Percentiles rank a stretch among this genome's conserved stretches.
These are phyloP conservation scores for Orientallactaga bullata DNA, from an alignment of 2,113 vertebrate genomes.

Conservation along the genomic window DNA sequence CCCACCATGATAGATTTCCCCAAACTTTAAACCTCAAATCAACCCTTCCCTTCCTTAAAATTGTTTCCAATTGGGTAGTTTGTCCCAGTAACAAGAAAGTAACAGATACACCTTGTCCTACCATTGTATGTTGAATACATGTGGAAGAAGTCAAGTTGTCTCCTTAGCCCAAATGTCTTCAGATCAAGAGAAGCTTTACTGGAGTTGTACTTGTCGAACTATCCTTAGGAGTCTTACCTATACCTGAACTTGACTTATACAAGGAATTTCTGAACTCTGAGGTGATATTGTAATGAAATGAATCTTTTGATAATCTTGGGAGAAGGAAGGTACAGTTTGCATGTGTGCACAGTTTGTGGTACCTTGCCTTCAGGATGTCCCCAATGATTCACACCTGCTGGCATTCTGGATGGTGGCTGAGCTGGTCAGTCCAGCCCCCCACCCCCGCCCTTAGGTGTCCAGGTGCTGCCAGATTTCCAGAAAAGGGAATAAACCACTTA, in stretches of 20 bases:
- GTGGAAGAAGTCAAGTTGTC: neutral
- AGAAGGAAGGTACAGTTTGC: neutral
- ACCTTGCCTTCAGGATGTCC: neutral
- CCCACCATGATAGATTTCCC: too few species aligned
- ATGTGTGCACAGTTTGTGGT: neutral
- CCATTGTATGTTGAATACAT: neutral
- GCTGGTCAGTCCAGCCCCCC: too few species aligned
- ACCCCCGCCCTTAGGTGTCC: too few species aligned
- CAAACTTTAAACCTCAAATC: too few species aligned
- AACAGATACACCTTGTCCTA: neutral
- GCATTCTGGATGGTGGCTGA: neutral
- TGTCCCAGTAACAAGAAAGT: too few species aligned
- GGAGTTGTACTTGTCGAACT: neutral
- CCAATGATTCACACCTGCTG: neutral
- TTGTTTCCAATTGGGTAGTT: too few species aligned
- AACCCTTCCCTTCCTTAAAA: too few species aligned
- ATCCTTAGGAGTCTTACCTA: neutral
- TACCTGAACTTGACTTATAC: neutral
- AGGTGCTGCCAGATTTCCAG: too few species aligned
- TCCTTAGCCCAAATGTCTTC: neutral
- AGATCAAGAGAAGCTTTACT: neutral
- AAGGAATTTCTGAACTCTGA: constrained; percentile 20
- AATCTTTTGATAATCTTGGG: neutral
- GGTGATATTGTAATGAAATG: neutral
- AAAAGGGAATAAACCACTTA: too few species aligned